Percentiles rank a stretch among this genome's conserved stretches.
Evolutionary conservation across 2,797 vertebrate species (phyloP).

Genomic region (Buceros bicornis): DNA sequence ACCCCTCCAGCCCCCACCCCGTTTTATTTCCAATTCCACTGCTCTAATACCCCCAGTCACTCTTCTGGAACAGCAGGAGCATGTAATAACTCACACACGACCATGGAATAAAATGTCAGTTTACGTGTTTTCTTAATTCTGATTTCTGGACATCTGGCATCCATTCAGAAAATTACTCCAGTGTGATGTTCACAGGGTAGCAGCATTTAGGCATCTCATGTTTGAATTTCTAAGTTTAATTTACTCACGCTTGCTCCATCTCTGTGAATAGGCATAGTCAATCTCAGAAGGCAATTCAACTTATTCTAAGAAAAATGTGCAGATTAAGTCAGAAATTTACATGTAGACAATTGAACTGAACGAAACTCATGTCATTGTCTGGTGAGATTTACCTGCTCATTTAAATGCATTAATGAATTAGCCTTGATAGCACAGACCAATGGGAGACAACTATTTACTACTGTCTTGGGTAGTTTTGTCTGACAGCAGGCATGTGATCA

Average conservation of each 20-base stretch:
- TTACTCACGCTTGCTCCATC: neutral
- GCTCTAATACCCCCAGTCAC: neutral
- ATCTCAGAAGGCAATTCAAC: neutral
- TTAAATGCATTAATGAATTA: neutral
- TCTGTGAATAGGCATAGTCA: neutral
- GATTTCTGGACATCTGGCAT: neutral
- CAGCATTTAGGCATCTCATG: neutral
- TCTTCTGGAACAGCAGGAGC: neutral
- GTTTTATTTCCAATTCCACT: neutral
- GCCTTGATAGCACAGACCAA: neutral
- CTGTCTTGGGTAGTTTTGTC: neutral
- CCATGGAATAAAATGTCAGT: neutral
- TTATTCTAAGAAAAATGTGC: neutral
- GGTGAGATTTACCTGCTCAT: neutral
- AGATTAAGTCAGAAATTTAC: neutral
- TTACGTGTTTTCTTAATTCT: neutral
- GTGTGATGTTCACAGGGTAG: neutral
- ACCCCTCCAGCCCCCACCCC: accelerated
- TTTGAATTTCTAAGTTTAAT: neutral
- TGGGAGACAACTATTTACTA: neutral
- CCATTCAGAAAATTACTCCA: neutral
- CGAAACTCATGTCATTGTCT: neutral
- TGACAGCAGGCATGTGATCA: neutral
- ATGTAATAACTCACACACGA: neutral
- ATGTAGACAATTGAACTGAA: neutral